Evolutionary conservation across 2,888 invertebrate species (phyloP), one percentile per base, ranked within the genome.

Genomic region (Thysanoteuthis rhombus): DNA sequence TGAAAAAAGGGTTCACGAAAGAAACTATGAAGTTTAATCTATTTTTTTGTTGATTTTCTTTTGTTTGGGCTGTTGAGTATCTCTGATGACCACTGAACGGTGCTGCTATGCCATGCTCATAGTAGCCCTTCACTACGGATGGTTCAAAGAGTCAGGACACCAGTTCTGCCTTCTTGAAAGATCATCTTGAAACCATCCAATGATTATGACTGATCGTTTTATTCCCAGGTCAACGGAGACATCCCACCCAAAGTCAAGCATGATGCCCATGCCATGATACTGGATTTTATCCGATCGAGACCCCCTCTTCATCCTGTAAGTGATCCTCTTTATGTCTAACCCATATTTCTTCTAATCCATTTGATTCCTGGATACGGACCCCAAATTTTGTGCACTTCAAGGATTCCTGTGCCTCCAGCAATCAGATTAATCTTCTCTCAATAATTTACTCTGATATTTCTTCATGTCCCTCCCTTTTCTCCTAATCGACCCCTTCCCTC

Each of bases 251-350:
- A 98, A 97, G 98, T 99, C 94, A 99, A 98, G 97, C 99, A 99
- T 97, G 99, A 99, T 97, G 99, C 99, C 45, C 99, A 99, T 97
- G 98, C 98, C 94, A 98, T 99, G 97, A 99, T 99, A 97, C 98
- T 99, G 96, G 99, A 99, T 97, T 99, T 99, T 97, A 99, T 99
- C 97, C 98, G 99, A 97, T 99, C 99, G 96, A 98, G 99, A 97
- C 99, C 99, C 94, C 99, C 99, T 94, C 98, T 99, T 93, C 98
- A 98, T 97, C 99, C 99, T 98, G 99, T 96, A 95, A 95, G 96
- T 95, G 40, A 45, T 42, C 36, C 75, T 75, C 75, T 75, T 75
- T 75, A 58, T 58, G 75, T 75, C 36, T 39, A 28, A 89, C n/a
- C 93, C 36, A 32, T 32, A 28, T 93, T 32, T 47, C 36, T 52